phyloP scores from a whole-genome alignment of 2,113 vertebrate species.

The Micromys minutus region DNA sequence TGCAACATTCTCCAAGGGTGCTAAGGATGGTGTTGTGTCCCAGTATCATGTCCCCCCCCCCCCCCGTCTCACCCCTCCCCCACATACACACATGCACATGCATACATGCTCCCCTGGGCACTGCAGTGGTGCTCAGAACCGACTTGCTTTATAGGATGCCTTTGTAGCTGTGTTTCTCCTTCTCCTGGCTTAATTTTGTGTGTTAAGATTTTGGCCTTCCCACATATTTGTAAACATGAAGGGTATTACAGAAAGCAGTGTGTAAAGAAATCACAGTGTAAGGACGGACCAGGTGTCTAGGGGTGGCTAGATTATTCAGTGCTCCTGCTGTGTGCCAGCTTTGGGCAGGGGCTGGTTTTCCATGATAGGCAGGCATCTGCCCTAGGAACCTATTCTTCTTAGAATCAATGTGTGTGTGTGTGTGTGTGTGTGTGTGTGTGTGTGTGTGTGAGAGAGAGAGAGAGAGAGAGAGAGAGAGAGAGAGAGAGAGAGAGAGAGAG shows the following conservation, averaged over 20 bases:
- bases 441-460: too few relatives aligned
- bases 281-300: background rate
- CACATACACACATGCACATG: background rate
- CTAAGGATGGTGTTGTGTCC: background rate
- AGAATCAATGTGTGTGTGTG: too few relatives aligned
- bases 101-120: background rate
- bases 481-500: too few relatives aligned
- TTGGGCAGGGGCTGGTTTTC: background rate
- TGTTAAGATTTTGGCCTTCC: background rate
- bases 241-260: background rate
- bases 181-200: conserved; percentile 3
- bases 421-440: too few relatives aligned
- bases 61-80: too few relatives aligned
- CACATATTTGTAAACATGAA: background rate
- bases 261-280: background rate
- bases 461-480: too few relatives aligned
- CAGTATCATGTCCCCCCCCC: rapidly evolving
- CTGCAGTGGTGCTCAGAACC: background rate
- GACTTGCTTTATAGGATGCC: background rate
- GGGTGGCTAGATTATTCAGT: background rate
- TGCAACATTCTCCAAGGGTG: background rate
- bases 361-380: background rate
- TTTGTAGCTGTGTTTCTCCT: background rate
- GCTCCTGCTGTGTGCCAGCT: background rate
- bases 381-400: background rate